Evolutionary conservation across 2,888 invertebrate species (phyloP).

Genomic region (Drosophila kanekoi): DNA sequence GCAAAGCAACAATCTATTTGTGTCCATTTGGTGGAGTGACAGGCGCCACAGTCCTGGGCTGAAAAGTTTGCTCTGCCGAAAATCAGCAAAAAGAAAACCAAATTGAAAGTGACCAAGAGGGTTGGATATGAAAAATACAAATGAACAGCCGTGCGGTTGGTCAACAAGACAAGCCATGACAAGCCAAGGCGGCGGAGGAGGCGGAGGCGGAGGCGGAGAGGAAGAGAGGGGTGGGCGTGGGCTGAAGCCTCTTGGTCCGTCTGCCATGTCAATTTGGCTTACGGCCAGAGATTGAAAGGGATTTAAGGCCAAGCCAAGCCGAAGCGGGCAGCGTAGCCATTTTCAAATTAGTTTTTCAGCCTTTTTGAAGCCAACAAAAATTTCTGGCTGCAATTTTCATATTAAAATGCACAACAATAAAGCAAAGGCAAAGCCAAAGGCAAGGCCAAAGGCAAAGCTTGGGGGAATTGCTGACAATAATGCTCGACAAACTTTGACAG

Average conservation of each 20-base stretch:
- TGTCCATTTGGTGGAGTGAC: slow-evolving; percentile 83
- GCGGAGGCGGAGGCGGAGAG: slow-evolving; percentile 3
- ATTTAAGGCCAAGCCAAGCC: slow-evolving; percentile 50
- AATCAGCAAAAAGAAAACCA: slow-evolving; percentile 66
- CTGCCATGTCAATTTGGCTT: slow-evolving; percentile 76
- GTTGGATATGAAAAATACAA: slow-evolving; percentile 72
- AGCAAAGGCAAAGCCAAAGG: not conserved
- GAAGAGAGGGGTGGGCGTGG: slow-evolving; percentile 4
- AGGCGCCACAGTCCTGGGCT: slow-evolving; percentile 43
- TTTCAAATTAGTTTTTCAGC: slow-evolving; percentile 76
- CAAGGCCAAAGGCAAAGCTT: slow-evolving; percentile 16
- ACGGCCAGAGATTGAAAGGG: slow-evolving; percentile 72
- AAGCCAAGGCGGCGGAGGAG: slow-evolving; percentile 5
- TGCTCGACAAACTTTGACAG: slow-evolving; percentile 42
- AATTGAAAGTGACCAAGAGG: slow-evolving; percentile 78
- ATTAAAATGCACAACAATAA: slow-evolving; percentile 34
- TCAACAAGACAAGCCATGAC: slow-evolving; percentile 67
- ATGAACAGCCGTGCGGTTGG: slow-evolving; percentile 77
- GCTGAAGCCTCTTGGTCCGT: slow-evolving; percentile 51
- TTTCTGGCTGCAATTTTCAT: slow-evolving; percentile 47
- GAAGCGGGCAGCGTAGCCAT: slow-evolving; percentile 45
- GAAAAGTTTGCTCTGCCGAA: slow-evolving; percentile 58
- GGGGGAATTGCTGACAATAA: slow-evolving; percentile 45
- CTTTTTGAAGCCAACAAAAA: slow-evolving; percentile 23
- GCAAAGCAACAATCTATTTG: slow-evolving; percentile 80